Conservation (phyloP, 2,797 vertebrate genomes). For the Lophotriccus pileatus region DNA sequence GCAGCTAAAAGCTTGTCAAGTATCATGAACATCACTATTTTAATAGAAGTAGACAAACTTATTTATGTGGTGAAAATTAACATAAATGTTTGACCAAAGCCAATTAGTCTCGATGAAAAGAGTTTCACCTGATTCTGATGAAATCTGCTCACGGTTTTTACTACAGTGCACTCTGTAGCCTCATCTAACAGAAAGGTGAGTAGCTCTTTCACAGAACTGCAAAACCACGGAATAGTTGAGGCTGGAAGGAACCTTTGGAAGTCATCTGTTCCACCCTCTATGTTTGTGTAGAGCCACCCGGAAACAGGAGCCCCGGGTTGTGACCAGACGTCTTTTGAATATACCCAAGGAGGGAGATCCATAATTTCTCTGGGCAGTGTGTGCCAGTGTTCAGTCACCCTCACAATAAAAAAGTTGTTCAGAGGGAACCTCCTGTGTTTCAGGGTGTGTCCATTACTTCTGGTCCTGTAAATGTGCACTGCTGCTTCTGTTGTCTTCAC, state of each 20-base stretch:
- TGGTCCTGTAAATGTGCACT: neutral
- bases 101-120: neutral
- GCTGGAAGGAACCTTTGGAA: neutral
- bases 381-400: rapidly evolving
- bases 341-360: neutral
- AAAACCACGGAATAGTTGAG: neutral
- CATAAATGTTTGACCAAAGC: neutral
- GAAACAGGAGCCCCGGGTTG: rapidly evolving
- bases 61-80: neutral
- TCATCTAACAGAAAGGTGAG: neutral
- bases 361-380: neutral
- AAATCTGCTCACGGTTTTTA: neutral
- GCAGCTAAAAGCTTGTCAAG: neutral
- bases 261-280: rapidly evolving
- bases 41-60: neutral
- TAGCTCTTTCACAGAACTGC: neutral
- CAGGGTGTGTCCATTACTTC: neutral
- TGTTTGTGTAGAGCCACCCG: rapidly evolving
- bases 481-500: neutral
- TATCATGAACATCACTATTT: neutral
- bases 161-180: neutral
- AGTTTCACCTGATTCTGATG: neutral
- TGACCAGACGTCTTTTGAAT: neutral
- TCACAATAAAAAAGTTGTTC: neutral
- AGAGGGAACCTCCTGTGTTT: neutral